Percentiles rank a stretch among this genome's conserved stretches.
Conservation (phyloP, 2,888 invertebrate genomes). For the Lasioglossum leucozonium region DNA sequence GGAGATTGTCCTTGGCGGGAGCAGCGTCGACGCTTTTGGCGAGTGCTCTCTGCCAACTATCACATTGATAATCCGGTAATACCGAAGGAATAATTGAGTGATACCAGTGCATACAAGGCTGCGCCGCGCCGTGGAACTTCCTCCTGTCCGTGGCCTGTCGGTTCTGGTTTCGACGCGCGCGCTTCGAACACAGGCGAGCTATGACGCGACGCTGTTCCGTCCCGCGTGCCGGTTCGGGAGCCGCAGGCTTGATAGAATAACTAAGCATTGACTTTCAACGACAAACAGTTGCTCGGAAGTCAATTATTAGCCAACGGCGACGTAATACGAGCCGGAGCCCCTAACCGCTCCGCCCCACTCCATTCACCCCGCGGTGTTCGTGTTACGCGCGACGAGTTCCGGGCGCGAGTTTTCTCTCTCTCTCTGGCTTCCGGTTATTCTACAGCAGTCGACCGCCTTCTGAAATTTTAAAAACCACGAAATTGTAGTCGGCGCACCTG, state of each 20-base stretch:
- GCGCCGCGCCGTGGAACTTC: slow-evolving; percentile 37
- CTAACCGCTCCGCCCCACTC: too few relatives aligned
- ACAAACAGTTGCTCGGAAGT: slow-evolving; percentile 68
- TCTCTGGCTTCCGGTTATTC: background rate
- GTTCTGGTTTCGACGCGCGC: slow-evolving; percentile 37
- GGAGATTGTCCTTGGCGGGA: slow-evolving; percentile 23
- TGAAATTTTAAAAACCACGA: slow-evolving; percentile 66
- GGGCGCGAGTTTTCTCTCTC: slow-evolving; percentile 8
- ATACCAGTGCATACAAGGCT: slow-evolving; percentile 24
- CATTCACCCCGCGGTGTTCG: background rate
- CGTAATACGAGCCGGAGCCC: slow-evolving; percentile 15
- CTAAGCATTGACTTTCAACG: slow-evolving; percentile 73
- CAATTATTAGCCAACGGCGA: slow-evolving; percentile 67
- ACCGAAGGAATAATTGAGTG: slow-evolving; percentile 66
- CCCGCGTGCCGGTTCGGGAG: slow-evolving; percentile 27
- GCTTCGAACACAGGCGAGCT: slow-evolving; percentile 34
- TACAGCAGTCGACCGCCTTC: background rate
- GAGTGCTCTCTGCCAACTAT: slow-evolving; percentile 52
- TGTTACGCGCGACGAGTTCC: background rate
- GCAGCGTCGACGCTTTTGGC: slow-evolving; percentile 36
- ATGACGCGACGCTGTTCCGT: slow-evolving; percentile 36
- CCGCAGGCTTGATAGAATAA: slow-evolving; percentile 77
- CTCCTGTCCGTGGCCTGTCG: slow-evolving; percentile 36
- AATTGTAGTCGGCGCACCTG: slow-evolving; percentile 54
- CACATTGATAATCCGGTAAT: slow-evolving; percentile 65